A percentile compares a stretch with the other conserved stretches of the same genome.
These are phyloP conservation scores for Cabera pusaria DNA, from an alignment of 2,888 invertebrate species.

Conservation along the genomic window DNA sequence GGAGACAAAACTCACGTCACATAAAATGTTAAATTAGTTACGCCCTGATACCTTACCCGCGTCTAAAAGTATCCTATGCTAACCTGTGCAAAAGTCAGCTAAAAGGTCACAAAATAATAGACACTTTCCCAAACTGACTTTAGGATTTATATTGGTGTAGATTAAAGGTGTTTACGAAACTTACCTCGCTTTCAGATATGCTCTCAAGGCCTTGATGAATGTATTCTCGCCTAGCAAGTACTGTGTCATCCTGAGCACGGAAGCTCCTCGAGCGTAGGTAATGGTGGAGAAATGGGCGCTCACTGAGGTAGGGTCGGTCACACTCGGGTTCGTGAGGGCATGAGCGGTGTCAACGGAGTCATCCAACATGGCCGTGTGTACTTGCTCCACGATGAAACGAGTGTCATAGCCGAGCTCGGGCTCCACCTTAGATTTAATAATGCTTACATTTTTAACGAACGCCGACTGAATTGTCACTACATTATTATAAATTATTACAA, in stretches of 20 bases:
- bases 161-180: no score
- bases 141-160: no score
- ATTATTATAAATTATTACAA: background rate
- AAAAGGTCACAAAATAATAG: no score
- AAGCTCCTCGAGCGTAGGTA: slow-evolving; percentile 86
- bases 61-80: no score
- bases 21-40: no score
- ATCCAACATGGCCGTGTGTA: slow-evolving; percentile 84
- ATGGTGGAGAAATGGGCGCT: slow-evolving; percentile 86
- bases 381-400: slow-evolving; percentile 86
- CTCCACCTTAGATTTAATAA: no score
- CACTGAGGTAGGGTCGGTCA: slow-evolving; percentile 83
- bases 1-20: no score
- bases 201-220: slow-evolving; percentile 78
- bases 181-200: slow-evolving; percentile 80
- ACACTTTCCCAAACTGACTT: no score
- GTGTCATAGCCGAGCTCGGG: slow-evolving; percentile 58
- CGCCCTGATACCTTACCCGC: no score
- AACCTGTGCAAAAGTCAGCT: no score
- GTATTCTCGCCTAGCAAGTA: slow-evolving; percentile 80
- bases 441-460: no score
- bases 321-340: slow-evolving; percentile 81
- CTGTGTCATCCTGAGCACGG: slow-evolving; percentile 87
- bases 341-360: slow-evolving; percentile 83
- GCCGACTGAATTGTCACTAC: no score